Evolutionary conservation across 2,888 invertebrate genomes (phyloP), one percentile per base, ranked within the genome.

Genomic region (Griposia aprilina): DNA sequence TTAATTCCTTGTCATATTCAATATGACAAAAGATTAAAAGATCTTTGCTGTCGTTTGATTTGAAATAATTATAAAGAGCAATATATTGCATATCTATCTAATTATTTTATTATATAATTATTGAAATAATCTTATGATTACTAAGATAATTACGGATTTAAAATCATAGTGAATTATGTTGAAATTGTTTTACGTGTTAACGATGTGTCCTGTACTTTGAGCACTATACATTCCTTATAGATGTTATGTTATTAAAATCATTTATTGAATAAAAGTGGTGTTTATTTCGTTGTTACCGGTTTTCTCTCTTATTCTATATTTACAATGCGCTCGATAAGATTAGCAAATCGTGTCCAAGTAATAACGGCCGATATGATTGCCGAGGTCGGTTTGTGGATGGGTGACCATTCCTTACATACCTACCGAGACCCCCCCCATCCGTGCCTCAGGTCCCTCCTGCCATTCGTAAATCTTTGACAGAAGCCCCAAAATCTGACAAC

Each of bases 241-340:
- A 85, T 88, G 76, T 77, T 90, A 84, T 80, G 81, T 86, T 88
- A 90, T 74, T 86, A 85, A 89, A 87, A 87, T 84, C 82, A 85
- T 83, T 87, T 84, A 84, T 83, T 84, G 66, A 86, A 84, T 72
- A 60, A 26, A 41, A 11, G 50, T 68, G 41, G 20, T 70, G 75
- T 78, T 75, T 63, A 75, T 67, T 78, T 66, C 13, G 0, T 41
- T 5, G 0, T 36, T 36, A 68, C 23, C 17, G 5, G 30, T 15
- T 30, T 50, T 11, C 41, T 5, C 41, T 63, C 7, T 26, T 8
- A 26, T 30, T 63, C 7, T 23, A 13, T 0, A 63, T 36, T 30
- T 20, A 26, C 10, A 63, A 7, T 13, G 20, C 5, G 6, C 1
- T 8, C 15, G 23, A n/a, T 41, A 63, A 65, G 1, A 23, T 8